These are phyloP conservation scores for Hanleya hanleyi DNA, from an alignment of 2,888 invertebrate genomes.

Conservation along the genomic window DNA sequence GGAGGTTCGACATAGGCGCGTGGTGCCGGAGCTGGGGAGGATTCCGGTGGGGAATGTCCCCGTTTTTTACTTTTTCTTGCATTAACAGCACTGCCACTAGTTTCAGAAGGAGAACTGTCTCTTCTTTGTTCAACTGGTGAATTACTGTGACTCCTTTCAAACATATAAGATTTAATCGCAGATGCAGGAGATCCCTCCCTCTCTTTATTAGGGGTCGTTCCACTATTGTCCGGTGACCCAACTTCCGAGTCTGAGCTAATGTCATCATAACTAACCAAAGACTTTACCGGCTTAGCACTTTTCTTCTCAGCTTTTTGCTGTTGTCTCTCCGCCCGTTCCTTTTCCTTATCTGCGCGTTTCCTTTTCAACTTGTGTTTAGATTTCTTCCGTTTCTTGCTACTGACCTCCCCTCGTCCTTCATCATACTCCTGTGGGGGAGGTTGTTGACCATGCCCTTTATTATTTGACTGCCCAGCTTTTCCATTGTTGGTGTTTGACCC, in stretches of 20 bases:
- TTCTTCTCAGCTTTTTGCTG: constrained; percentile 28
- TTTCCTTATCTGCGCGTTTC: constrained; percentile 29
- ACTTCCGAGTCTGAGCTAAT: constrained; percentile 66
- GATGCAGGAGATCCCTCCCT: not conserved
- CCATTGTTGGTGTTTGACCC: not conserved
- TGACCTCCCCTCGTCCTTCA: not conserved
- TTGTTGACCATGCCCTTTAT: too few species aligned
- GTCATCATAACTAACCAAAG: constrained; percentile 60
- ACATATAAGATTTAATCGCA: constrained; percentile 43
- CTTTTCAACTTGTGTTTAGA: constrained; percentile 3
- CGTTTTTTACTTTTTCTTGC: constrained; percentile 52
- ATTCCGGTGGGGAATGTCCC: constrained; percentile 45
- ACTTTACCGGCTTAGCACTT: constrained; percentile 35
- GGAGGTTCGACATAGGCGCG: constrained; percentile 13
- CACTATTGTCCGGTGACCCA: constrained; percentile 11
- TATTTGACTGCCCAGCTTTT: too few species aligned
- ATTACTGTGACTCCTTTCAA: constrained; percentile 55
- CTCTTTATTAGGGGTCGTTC: constrained; percentile 8
- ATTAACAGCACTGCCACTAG: constrained; percentile 36
- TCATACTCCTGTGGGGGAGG: not conserved
- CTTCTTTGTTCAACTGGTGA: constrained; percentile 46
- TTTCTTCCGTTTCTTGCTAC: constrained; percentile 28
- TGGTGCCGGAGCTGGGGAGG: constrained; percentile 11
- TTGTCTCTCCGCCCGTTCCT: constrained; percentile 34
- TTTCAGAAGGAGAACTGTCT: not conserved